Conservation (phyloP, 1,140 invertebrate genomes). For the Venturia canescens region DNA sequence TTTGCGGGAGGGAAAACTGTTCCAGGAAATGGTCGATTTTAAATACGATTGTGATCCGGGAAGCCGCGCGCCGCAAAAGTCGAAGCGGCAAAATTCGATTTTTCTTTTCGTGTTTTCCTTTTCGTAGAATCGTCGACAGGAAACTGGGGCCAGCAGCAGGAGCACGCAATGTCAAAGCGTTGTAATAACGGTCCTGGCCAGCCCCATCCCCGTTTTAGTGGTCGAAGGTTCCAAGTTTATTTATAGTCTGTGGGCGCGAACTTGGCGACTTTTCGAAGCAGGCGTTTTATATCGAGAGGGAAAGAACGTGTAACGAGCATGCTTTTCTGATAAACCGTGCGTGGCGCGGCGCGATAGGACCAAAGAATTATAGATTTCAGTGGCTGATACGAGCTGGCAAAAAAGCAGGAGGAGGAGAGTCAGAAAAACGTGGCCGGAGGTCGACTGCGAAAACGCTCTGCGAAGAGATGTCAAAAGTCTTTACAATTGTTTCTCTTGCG, state of each 20-base stretch:
- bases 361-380: conserved; percentile 33
- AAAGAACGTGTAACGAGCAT: neutral
- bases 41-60: conserved; percentile 33
- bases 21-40: neutral
- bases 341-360: conserved; percentile 9
- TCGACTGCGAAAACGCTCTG: neutral
- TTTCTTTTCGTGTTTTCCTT: neutral
- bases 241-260: neutral
- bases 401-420: neutral
- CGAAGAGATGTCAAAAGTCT: too few relatives aligned
- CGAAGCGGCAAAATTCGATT: conserved; percentile 19
- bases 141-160: neutral
- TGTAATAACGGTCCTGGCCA: conserved; percentile 13
- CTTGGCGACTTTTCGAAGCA: conserved; percentile 14
- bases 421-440: neutral
- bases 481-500: too few relatives aligned
- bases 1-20: neutral
- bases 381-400: conserved; percentile 2
- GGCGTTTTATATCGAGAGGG: neutral
- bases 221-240: neutral
- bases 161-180: conserved; percentile 42
- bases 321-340: conserved; percentile 18
- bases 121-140: conserved; percentile 31
- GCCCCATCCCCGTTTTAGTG: neutral
- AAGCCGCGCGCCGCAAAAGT: conserved; percentile 48